These are phyloP conservation scores for Cariama cristata DNA, from an alignment of 2,113 vertebrate species.

Conservation along the genomic window DNA sequence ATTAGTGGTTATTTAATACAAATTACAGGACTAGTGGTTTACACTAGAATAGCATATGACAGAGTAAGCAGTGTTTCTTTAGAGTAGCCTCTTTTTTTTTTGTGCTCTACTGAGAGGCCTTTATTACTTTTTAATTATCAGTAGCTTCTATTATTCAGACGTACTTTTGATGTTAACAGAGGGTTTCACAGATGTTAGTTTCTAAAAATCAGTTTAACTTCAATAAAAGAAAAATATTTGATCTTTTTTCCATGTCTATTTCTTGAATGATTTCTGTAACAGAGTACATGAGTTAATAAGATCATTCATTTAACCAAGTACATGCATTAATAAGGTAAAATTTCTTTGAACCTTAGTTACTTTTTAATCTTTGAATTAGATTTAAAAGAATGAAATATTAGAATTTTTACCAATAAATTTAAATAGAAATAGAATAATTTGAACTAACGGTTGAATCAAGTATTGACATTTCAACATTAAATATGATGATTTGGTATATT, in stretches of 20 bases:
- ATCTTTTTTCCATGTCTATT: not conserved
- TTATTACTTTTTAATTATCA: not conserved
- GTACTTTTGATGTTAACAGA: not conserved
- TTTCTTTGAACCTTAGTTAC: constrained; percentile 68
- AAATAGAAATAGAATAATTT: constrained; percentile 78
- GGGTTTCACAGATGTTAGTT: constrained; percentile 9
- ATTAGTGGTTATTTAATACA: not conserved
- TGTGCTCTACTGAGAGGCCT: not conserved
- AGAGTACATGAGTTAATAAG: constrained; percentile 42
- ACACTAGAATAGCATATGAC: not conserved
- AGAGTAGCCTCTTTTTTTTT: not conserved
- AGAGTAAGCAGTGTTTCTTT: not conserved
- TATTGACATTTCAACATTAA: constrained; percentile 79
- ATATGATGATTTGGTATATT: constrained; percentile 78
- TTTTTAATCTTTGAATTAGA: constrained; percentile 71
- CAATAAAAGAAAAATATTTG: constrained; percentile 54
- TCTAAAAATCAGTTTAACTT: constrained; percentile 13
- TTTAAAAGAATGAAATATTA: constrained; percentile 82
- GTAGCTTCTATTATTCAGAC: not conserved
- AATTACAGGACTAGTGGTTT: not conserved
- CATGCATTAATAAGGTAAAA: constrained; percentile 56
- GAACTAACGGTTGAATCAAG: constrained; percentile 78
- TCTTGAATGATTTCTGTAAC: constrained; percentile 60
- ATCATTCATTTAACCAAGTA: constrained; percentile 59
- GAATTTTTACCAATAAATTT: constrained; percentile 82